These are phyloP conservation scores for Siniperca undulata DNA, from an alignment of 2,797 vertebrate species.

Conservation along the genomic window DNA sequence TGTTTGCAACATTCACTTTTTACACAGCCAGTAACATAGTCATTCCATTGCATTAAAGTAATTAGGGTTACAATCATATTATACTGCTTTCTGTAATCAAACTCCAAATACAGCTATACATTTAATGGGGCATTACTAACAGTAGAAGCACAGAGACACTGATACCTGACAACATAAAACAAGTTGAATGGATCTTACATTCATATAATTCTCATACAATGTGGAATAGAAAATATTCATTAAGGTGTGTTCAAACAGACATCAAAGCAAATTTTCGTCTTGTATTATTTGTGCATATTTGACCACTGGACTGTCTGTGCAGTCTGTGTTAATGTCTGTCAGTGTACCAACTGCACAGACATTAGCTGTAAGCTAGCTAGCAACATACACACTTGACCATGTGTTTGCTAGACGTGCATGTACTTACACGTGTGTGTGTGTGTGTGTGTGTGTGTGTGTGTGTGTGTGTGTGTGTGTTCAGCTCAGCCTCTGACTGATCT, in stretches of 20 bases:
- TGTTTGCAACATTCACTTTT: conserved; percentile 32
- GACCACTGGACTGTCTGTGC: background rate
- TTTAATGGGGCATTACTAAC: background rate
- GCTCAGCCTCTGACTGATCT: background rate
- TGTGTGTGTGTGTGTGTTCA: background rate
- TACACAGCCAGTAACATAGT: conserved; percentile 15
- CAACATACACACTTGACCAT: background rate
- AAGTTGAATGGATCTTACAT: background rate
- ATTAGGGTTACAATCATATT: conserved; percentile 30
- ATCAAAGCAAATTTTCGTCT: background rate
- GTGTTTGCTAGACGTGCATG: background rate
- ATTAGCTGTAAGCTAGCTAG: background rate
- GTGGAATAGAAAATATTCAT: background rate
- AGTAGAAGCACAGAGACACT: background rate
- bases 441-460: background rate
- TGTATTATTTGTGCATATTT: background rate
- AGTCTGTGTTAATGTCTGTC: background rate
- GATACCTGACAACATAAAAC: background rate
- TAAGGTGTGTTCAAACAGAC: background rate
- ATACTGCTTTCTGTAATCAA: conserved; percentile 14
- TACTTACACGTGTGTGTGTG: too few species aligned
- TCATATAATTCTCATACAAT: background rate
- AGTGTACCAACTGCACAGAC: background rate
- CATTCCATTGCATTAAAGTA: conserved; percentile 22
- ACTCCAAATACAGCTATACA: conserved; percentile 20